Base-by-base conservation (phyloP, 2,888 invertebrate species). In the Drosophila histrio region DNA sequence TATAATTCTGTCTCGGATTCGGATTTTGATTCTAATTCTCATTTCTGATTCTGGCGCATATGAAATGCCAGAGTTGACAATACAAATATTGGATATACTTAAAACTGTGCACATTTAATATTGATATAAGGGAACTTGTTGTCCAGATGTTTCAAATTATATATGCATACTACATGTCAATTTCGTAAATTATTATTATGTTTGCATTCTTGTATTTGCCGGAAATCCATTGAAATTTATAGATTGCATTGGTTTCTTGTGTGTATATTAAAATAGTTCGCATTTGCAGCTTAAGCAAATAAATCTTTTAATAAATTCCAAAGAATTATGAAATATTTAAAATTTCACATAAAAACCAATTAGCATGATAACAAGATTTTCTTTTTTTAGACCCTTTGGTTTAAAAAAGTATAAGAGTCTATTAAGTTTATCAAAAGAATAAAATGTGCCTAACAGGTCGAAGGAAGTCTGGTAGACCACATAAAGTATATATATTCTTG, bases 11-110 rank as follows among this genome's bases (percentile, higher is more conserved):
- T 24, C 21, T 24, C 21, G 24, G 22, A 26, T 58, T 60, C 36
- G 8, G 8, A 22, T 53, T 52, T 41, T 11, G 17, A 8, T 52
- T 47, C 41, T 26, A 26, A 3, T 46, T 41, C 53, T 53, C 39
- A 24, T 17, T 41, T 32, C 26, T 8, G 59, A n/a, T 44, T 41
- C 57, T 62, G 58, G 52, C 22, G 52, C 22, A 28, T 58, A 70
- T 77, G 17, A 84, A 84, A 84, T 87, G 85, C 80, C 87, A 87
- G 82, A 84, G 87, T 87, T 84, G 79, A 84, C 61, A 44, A 32
- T 22, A 19, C 67, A 72, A 69, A 61, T 56, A 32, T 63, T 50
- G 9, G 36, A 38, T 24, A 44, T 52, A 36, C 22, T 36, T 28
- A 49, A 49, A 60, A 17, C 22, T 34, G 21, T 21, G 6, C 32